Evolutionary conservation across 2,113 vertebrate genomes (phyloP).

Genomic region (Cavia porcellus): DNA sequence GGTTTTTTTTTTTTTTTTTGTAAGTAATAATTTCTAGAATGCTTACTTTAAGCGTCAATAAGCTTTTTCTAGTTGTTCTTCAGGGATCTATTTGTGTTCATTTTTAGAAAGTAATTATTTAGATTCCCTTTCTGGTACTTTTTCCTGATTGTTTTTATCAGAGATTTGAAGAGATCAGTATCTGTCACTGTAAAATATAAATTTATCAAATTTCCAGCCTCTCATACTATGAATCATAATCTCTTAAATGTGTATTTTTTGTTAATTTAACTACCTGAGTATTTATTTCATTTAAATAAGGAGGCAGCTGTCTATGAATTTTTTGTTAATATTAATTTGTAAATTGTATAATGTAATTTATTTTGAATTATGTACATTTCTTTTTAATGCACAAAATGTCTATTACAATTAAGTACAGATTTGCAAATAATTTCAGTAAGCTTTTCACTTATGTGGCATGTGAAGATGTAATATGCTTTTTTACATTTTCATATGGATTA

Average conservation of each 20-base stretch:
- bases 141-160: conserved; percentile 68
- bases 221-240: conserved; percentile 85
- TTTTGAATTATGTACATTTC: conserved; percentile 93
- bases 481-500: conserved; percentile 94
- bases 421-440: conserved; percentile 92
- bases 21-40: conserved; percentile 80
- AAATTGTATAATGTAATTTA: conserved; percentile 94
- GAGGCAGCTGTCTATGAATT: conserved; percentile 90
- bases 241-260: conserved; percentile 84
- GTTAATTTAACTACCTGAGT: conserved; percentile 89
- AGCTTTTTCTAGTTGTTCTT: conserved; percentile 67
- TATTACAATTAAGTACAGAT: conserved; percentile 92
- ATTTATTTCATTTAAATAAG: conserved; percentile 88
- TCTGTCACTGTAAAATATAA: conserved; percentile 84
- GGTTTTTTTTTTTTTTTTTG: conserved; percentile 76
- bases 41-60: conserved; percentile 79
- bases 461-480: conserved; percentile 88
- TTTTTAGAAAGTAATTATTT: conserved; percentile 76
- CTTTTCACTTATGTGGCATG: conserved; percentile 90
- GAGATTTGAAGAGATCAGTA: conserved; percentile 78
- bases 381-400: conserved; percentile 95
- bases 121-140: conserved; percentile 75
- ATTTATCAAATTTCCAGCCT: conserved; percentile 82
- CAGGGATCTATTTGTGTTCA: conserved; percentile 67
- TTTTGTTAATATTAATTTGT: conserved; percentile 92